Evolutionary conservation across 2,888 invertebrate species (phyloP).

Genomic region (Invenusta paracnida): DNA sequence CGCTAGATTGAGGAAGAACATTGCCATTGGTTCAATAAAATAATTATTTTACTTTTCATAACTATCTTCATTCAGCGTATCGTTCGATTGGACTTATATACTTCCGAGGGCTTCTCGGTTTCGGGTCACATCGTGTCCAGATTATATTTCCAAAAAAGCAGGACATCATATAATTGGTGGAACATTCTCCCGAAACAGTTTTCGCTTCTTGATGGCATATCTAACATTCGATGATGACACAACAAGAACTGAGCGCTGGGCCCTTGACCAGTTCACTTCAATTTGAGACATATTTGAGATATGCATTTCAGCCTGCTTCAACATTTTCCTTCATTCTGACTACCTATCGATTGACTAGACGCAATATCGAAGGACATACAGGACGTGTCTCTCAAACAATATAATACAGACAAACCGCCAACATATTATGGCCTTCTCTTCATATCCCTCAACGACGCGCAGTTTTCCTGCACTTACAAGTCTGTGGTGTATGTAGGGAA

Average conservation of each 20-base stretch:
- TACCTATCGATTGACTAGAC: conserved; percentile 4
- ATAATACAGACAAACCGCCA: conserved; percentile 6
- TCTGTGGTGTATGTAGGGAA: conserved; percentile 14
- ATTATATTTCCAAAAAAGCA: neutral
- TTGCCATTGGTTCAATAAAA: no score
- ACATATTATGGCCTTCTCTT: neutral
- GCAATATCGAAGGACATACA: neutral
- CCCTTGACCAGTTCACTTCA: neutral
- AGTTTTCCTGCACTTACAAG: conserved; percentile 1
- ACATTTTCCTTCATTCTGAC: neutral
- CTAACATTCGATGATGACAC: neutral
- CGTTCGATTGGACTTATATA: neutral
- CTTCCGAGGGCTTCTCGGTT: conserved; percentile 1
- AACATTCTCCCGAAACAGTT: neutral
- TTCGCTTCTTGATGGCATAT: neutral
- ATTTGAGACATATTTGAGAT: conserved; percentile 3
- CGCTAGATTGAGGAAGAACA: neutral
- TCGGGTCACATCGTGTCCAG: neutral
- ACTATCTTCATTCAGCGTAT: no score
- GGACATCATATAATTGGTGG: conserved; percentile 20
- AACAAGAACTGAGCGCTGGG: neutral
- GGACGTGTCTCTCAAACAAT: conserved; percentile 28
- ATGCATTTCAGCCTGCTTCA: neutral
- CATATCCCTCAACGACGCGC: conserved; percentile 4
- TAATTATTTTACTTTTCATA: no score